phyloP scores from a whole-genome alignment of 2,888 invertebrate genomes.

The Psococerastis gibbosa region DNA sequence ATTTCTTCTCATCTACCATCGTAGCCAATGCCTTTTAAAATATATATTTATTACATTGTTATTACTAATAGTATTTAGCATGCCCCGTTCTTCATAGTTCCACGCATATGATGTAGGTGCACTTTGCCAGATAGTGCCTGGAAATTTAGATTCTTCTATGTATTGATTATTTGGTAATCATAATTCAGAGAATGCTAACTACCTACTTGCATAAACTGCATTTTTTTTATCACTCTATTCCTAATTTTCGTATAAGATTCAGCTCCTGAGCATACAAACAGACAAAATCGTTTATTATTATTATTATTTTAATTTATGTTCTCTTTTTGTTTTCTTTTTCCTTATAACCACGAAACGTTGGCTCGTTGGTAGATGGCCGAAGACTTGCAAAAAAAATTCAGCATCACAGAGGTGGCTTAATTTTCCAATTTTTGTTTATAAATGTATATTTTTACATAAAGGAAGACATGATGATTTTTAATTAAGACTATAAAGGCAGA shows the following conservation, averaged over 20 bases:
- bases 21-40: slow-evolving; percentile 12
- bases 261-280: too few relatives aligned
- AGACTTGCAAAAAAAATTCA: background rate
- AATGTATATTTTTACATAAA: background rate
- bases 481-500: background rate
- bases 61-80: slow-evolving; percentile 1
- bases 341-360: slow-evolving; percentile 24
- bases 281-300: too few relatives aligned
- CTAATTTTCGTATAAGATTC: too few relatives aligned
- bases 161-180: too few relatives aligned
- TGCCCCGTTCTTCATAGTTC: background rate
- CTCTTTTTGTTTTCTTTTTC: too few relatives aligned
- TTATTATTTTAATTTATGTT: too few relatives aligned
- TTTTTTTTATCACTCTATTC: too few relatives aligned
- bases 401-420: slow-evolving; percentile 7
- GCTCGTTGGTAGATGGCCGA: slow-evolving; percentile 19
- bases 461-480: slow-evolving; percentile 6
- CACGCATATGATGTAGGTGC: slow-evolving; percentile 8
- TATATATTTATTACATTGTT: slow-evolving; percentile 6
- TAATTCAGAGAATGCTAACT: too few relatives aligned
- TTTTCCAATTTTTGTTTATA: slow-evolving; percentile 1
- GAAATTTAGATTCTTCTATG: too few relatives aligned
- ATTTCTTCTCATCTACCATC: slow-evolving; percentile 22
- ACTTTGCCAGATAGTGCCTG: slow-evolving; percentile 21
- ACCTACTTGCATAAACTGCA: too few relatives aligned